These are phyloP conservation scores for Exephanes ischioxanthus DNA, from an alignment of 2,888 invertebrate species.

Conservation along the genomic window DNA sequence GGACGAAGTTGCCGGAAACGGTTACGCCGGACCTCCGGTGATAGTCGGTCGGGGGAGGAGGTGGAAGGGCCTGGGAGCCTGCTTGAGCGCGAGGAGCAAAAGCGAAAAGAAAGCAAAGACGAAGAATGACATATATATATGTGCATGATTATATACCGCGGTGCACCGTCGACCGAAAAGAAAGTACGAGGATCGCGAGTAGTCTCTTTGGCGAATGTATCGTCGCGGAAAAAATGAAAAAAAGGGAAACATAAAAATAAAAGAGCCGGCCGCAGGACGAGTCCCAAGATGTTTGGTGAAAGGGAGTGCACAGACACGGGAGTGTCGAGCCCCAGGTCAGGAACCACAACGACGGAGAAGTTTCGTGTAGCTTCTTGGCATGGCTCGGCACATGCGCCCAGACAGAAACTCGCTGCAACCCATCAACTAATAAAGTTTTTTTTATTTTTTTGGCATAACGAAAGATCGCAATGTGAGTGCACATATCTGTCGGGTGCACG, in stretches of 20 bases:
- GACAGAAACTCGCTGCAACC: conserved; percentile 14
- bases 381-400: conserved; percentile 20
- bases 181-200: not conserved
- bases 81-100: conserved; percentile 2
- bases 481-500: not conserved
- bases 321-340: conserved; percentile 30
- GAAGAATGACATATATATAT: conserved; percentile 8
- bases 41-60: conserved; percentile 41
- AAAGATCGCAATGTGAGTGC: not conserved
- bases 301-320: not conserved
- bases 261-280: conserved; percentile 19
- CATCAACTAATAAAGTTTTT: conserved; percentile 44
- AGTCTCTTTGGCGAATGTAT: conserved; percentile 5
- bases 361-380: conserved; percentile 47
- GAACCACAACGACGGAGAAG: conserved; percentile 22
- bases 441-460: not conserved
- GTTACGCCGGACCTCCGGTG: conserved; percentile 49
- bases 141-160: conserved; percentile 6
- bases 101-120: conserved; percentile 7
- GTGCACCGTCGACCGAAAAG: not conserved
- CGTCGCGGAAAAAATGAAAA: not conserved
- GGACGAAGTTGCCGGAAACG: conserved; percentile 58
- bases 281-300: conserved; percentile 45
- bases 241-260: not conserved
- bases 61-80: conserved; percentile 5